Evolutionary conservation across 2,797 vertebrate species (phyloP), one percentile per base, ranked within the genome.

Genomic region (Squalus acanthias): DNA sequence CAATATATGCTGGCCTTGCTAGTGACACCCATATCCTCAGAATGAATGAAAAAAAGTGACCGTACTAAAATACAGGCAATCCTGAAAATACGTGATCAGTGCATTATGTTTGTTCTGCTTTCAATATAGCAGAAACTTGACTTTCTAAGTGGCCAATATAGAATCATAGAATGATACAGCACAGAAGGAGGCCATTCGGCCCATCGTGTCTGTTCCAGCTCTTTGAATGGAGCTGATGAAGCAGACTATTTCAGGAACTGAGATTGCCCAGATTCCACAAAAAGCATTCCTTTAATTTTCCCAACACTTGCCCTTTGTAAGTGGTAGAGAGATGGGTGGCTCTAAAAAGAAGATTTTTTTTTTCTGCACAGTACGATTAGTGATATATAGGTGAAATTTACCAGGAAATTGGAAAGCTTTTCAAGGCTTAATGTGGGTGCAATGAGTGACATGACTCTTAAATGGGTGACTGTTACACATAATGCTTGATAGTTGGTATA

Each of bases 401-500:
- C 50, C 67, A 95, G 46, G 69, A 76, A 60, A n/a, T 76, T 57
- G 46, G 60, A 20, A n/a, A 17, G 70, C 50, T 95, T 74, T 29
- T 74, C 50, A 57, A n/a, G 26, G 72, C 29, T 72, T 76, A 74
- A 33, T n/a, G 50, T 95, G 70, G 94, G 94, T 29, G 70, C 57
- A 53, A 26, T 76, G 72, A 95, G 70, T n/a, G 94, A 53, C 94
- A 76, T 76, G 22, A n/a, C 94, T 76, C 46, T 57, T 76, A 53
- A 95, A 95, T 57, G 94, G 46, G 17, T 72, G 50, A 95, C 91
- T 95, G 60, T 65, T n/a, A 33, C 50, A 95, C 50, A 29, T 33
- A 95, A 57, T 20, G 50, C 33, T 74, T 95, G 94, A 76, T 76
- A 3, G 10, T 5, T 76, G 94, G 70, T 4, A 57, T 60, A 50